phyloP scores from a whole-genome alignment of 1,140 invertebrate genomes.

The Dermatophagoides farinae region DNA sequence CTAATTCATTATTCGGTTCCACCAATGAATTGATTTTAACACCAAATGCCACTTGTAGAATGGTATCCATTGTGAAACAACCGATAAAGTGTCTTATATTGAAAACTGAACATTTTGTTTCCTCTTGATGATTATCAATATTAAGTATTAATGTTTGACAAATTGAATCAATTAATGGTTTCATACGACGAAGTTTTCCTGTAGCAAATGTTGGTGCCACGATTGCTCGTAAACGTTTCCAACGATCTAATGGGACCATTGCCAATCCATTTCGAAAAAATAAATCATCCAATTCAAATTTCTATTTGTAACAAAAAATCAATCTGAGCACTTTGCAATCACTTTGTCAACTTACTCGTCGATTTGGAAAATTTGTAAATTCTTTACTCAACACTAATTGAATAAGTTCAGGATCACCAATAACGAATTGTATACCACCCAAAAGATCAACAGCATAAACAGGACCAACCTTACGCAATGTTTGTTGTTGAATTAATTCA shows the following conservation, averaged over 20 bases:
- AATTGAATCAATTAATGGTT: neutral
- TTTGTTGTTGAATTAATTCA: neutral
- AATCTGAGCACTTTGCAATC: neutral
- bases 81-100: neutral
- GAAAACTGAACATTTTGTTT: neutral
- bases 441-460: neutral
- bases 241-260: neutral
- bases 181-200: neutral
- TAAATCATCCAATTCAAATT: neutral
- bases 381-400: conserved; percentile 1
- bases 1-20: neutral
- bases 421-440: neutral
- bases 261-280: neutral
- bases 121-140: neutral
- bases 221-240: neutral
- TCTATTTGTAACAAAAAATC: neutral
- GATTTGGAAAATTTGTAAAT: conserved; percentile 5
- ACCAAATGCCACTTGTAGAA: neutral
- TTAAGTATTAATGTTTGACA: neutral
- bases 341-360: conserved; percentile 1
- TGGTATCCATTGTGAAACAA: neutral
- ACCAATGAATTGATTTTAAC: neutral
- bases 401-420: conserved; percentile 9
- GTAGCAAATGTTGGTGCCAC: neutral
- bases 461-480: neutral